Base-by-base conservation (phyloP, 2,888 invertebrate species). In the Yponomeuta plumbellus region DNA sequence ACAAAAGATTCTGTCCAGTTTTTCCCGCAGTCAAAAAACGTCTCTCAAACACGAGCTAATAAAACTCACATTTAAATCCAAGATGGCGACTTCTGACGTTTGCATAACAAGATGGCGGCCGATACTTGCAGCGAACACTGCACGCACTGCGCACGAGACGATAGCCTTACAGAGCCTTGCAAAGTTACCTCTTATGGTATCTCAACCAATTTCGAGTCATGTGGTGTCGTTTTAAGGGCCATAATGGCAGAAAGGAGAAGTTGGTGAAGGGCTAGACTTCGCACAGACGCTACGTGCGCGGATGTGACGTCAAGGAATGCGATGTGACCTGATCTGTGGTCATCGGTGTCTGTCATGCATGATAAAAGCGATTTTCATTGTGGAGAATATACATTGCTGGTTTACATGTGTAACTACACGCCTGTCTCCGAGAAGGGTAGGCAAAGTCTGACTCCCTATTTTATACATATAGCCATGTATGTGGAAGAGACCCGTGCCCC, bases 191-290 rank as follows among this genome's bases (percentile, higher is more conserved):
- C 17, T 17, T 17, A 52, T 17, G 17, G 44, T 52, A 4, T 52
- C 17, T 52, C 44, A 52, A 52, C 17, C 44, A 17, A 52, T 52
- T 52, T 52, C 17, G 17, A 52, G 44, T 52, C 44, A 17, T 52
- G 44, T 17, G 44, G 1, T 52, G 44, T 17, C 13, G 44, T 17
- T 52, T 52, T 52, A 52, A 52, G 44, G 44, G 44, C 17, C 17
- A 17, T 2, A 17, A 17, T 52, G 44, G 44, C 3, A 17, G 44
- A 17, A 52, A 52, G 17, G 44, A 17, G 2, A 52, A 13, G 13
- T 52, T 13, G 13, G 44, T 52, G 44, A 1, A 80, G 72, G 82
- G 76, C 84, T 86, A 87, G 88, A 88, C 86, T 76, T 73, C 74
- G 75, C 74, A 76, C 83, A 88, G 86, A 87, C 87, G 72, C 70